Conservation (phyloP, 2,113 vertebrate species). For the Nothocercus julius region DNA sequence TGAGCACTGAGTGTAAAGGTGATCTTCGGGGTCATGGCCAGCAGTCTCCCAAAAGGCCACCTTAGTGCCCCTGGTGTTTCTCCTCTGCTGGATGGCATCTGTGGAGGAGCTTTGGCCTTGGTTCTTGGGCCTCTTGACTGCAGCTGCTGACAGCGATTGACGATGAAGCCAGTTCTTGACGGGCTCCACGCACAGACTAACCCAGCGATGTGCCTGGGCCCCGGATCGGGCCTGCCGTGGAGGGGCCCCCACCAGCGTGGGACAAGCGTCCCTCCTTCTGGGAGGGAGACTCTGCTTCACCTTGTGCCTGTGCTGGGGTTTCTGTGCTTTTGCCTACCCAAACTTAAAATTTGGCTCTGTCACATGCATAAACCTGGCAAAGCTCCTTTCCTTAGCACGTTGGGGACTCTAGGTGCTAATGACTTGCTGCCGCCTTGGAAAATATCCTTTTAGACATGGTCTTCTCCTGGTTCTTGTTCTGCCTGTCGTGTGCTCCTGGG, state of each 20-base stretch:
- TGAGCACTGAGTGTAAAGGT: neutral
- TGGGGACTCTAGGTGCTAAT: accelerated
- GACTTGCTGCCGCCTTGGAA: neutral
- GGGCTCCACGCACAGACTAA: accelerated
- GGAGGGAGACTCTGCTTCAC: neutral
- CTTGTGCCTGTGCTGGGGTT: neutral
- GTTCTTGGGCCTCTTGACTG: neutral
- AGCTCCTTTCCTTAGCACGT: neutral
- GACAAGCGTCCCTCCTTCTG: neutral
- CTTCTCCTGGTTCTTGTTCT: neutral
- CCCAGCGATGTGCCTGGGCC: neutral
- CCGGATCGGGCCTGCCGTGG: neutral
- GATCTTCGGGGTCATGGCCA: neutral
- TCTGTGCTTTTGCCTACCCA: neutral
- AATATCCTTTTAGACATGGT: neutral
- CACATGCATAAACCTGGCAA: neutral
- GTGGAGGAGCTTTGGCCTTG: neutral
- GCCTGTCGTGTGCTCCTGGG: neutral
- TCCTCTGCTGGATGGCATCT: neutral
- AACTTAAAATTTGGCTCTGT: neutral
- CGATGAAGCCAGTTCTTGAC: neutral
- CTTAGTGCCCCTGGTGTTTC: neutral
- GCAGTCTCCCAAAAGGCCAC: slow-evolving; percentile 8
- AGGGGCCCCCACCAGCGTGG: neutral
- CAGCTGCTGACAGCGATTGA: neutral